Evolutionary conservation across 2,888 invertebrate species (phyloP), one percentile per base, ranked within the genome.

Genomic region (Arctia plantaginis): DNA sequence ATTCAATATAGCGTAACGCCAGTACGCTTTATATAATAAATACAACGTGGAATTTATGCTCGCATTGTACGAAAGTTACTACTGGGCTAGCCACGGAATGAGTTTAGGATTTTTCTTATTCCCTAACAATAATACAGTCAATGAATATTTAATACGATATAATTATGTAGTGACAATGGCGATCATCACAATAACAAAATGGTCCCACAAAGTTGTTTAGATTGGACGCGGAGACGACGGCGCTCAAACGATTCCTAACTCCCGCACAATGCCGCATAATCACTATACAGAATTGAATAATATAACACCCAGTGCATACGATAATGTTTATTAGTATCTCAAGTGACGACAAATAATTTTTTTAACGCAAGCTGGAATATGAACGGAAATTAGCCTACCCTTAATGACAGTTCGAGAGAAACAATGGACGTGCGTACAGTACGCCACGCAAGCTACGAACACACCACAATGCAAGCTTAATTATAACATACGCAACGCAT

Each of bases 261-360:
- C 75, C 71, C 80, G 76, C 69, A 83, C 81, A 77, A 79, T 69
- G 75, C 66, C 76, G 77, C 72, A 55, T 62, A 73, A 70, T 76
- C 67, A 75, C 55, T 76, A 85, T 86, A 85, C 81, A 86, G 80
- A 84, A 62, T 82, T 80, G 78, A 88, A 92, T 90, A 91, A 90
- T 91, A 92, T 90, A 87, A 94, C 94, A 94, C 93, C 92, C 93
- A 93, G 95, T 95, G 95, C 95, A 91, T 90, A 91, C 87, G 88
- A 90, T 84, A 79, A 82, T 77, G 83, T 90, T 90, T 89, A 90
- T 92, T 93, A 94, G 93, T 93, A 94, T 92, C 92, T 91, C 90
- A 86, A 90, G 92, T 89, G 93, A 86, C 85, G 84, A 81, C 80
- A 87, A 91, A 94, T 88, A 86, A 88, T 86, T 86, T 86, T 87